Evolutionary conservation across 1,140 invertebrate genomes (phyloP).

Genomic region (Diorhabda carinulata): DNA sequence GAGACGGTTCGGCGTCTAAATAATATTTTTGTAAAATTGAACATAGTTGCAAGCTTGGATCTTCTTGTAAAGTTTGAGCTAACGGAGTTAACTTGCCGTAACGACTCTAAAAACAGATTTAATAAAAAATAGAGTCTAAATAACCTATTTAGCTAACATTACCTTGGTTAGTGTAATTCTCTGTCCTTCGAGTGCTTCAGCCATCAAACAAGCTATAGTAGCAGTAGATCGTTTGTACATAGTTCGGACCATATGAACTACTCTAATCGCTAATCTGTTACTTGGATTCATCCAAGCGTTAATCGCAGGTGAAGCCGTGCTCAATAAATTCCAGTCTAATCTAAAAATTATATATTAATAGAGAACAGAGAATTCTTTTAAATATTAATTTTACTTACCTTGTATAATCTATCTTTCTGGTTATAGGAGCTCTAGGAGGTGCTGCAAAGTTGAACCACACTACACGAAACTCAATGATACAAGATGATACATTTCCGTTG

Average conservation of each 20-base stretch:
- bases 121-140: not conserved
- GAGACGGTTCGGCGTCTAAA: conserved; percentile 65
- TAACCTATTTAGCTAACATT: conserved; percentile 15
- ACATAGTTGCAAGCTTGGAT: conserved; percentile 92
- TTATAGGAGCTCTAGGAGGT: conserved; percentile 89
- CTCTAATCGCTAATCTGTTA: conserved; percentile 79
- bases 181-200: conserved; percentile 83
- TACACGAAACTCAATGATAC: conserved; percentile 80
- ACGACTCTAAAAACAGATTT: conserved; percentile 65
- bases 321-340: conserved; percentile 93
- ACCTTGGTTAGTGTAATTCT: conserved; percentile 80
- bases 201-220: conserved; percentile 91
- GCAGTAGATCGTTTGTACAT: conserved; percentile 77
- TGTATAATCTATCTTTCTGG: conserved; percentile 91
- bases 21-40: conserved; percentile 84
- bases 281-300: conserved; percentile 97
- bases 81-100: conserved; percentile 84
- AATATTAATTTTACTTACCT: conserved; percentile 52
- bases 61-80: conserved; percentile 88
- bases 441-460: conserved; percentile 98
- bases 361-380: too few relatives aligned
- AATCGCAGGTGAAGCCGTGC: conserved; percentile 92
- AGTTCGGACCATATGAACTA: conserved; percentile 72
- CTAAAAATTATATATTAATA: conserved; percentile 47
- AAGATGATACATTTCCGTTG: conserved; percentile 70